Conservation (phyloP, 2,113 vertebrate species). For the Numida meleagris region DNA sequence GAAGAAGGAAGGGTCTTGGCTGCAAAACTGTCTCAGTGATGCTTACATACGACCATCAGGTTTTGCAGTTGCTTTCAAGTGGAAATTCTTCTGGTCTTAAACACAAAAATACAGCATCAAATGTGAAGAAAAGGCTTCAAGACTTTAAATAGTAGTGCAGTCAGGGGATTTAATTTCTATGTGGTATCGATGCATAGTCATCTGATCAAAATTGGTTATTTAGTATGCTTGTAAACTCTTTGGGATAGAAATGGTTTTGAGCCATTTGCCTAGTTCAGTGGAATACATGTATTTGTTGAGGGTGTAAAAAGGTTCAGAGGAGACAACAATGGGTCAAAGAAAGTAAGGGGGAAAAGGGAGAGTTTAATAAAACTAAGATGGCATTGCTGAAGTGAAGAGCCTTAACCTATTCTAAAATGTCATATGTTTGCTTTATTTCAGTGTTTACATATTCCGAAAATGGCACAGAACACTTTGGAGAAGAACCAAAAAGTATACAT, state of each 20-base stretch:
- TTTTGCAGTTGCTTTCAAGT: background rate
- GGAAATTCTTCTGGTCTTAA: background rate
- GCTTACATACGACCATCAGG: background rate
- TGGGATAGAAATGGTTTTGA: background rate
- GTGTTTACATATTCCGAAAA: conserved; percentile 93
- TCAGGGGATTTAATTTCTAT: background rate
- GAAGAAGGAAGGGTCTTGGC: background rate
- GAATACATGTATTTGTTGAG: rapidly evolving
- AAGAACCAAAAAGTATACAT: conserved; percentile 79
- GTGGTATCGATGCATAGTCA: background rate
- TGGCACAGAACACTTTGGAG: conserved; percentile 82
- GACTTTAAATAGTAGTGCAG: background rate
- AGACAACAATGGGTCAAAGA: background rate
- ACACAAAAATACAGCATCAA: background rate
- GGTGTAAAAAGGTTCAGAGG: background rate
- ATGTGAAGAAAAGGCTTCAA: background rate
- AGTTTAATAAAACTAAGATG: background rate
- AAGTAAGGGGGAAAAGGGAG: background rate
- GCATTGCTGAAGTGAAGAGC: background rate
- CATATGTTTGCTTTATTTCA: conserved; percentile 70
- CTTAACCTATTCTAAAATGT: background rate
- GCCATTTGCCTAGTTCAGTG: background rate
- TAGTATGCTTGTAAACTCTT: background rate
- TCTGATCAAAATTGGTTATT: background rate
- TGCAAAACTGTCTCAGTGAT: rapidly evolving